Conservation (phyloP, 2,797 vertebrate species). For the Erethizon dorsatum region DNA sequence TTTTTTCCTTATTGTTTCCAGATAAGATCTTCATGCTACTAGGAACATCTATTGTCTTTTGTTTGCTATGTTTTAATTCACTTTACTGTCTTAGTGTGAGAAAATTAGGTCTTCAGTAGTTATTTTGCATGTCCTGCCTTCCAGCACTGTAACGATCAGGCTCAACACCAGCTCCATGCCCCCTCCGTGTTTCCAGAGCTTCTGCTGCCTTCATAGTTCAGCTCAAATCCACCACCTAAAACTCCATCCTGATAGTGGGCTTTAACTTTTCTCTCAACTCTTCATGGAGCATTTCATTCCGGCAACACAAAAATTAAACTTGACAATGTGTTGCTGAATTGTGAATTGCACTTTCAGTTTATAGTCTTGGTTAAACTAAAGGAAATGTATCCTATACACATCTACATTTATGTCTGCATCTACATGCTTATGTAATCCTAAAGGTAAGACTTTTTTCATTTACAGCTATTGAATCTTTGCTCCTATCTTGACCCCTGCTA, state of each 20-base stretch:
- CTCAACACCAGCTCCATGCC: fast-evolving
- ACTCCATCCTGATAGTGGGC: neutral
- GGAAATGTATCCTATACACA: neutral
- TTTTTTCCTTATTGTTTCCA: conserved; percentile 20
- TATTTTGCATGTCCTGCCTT: neutral
- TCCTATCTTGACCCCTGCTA: neutral
- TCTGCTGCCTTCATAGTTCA: neutral
- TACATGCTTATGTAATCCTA: neutral
- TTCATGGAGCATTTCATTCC: neutral
- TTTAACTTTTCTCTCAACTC: neutral
- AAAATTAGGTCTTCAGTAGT: neutral
- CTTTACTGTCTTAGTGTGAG: neutral
- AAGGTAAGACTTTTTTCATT: neutral
- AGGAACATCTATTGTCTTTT: neutral
- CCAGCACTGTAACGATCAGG: neutral
- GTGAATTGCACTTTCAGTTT: neutral
- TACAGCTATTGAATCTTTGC: neutral
- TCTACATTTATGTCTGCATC: neutral
- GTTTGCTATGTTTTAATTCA: neutral
- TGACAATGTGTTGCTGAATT: neutral
- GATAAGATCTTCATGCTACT: neutral
- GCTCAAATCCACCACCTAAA: neutral
- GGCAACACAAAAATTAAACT: neutral
- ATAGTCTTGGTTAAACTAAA: neutral
- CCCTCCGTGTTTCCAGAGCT: neutral